These are phyloP conservation scores for Stigmatopora nigra DNA, from an alignment of 2,113 vertebrate species.

Conservation along the genomic window DNA sequence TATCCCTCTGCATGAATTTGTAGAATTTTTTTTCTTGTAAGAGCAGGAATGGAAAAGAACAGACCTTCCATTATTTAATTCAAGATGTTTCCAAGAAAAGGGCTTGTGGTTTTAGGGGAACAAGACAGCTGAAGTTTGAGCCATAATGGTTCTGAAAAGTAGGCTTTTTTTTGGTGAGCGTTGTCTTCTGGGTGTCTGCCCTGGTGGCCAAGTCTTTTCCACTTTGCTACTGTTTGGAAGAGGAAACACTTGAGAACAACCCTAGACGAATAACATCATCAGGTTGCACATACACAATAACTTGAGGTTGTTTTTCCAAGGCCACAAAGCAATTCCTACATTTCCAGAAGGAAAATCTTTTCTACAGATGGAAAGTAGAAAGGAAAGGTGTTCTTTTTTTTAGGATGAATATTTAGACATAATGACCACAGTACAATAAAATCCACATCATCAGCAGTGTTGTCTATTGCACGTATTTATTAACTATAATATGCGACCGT, in stretches of 20 bases:
- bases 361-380: conserved; percentile 50
- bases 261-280: conserved; percentile 54
- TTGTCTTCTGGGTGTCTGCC: conserved; percentile 40
- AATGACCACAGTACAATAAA: conserved; percentile 36
- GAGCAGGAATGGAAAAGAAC: conserved; percentile 30
- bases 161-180: conserved; percentile 34
- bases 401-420: conserved; percentile 43
- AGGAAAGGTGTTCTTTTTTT: conserved; percentile 59
- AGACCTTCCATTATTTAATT: conserved; percentile 43
- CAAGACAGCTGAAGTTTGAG: conserved; percentile 49
- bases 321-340: conserved; percentile 40
- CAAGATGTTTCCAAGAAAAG: conserved; percentile 39
- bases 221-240: conserved; percentile 53
- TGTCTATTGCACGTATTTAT: conserved; percentile 20
- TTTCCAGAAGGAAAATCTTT: conserved; percentile 57
- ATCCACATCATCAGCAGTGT: conserved; percentile 35
- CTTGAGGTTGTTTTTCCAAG: conserved; percentile 59
- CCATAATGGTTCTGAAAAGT: conserved; percentile 22
- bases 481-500: conserved; percentile 12
- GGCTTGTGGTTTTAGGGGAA: conserved; percentile 47
- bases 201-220: conserved; percentile 48
- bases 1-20: conserved; percentile 57
- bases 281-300: conserved; percentile 59
- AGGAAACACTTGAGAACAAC: conserved; percentile 42
- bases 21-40: conserved; percentile 25